Base-by-base conservation (phyloP, 2,888 invertebrate genomes). In the Dorcus parallelipipedus region DNA sequence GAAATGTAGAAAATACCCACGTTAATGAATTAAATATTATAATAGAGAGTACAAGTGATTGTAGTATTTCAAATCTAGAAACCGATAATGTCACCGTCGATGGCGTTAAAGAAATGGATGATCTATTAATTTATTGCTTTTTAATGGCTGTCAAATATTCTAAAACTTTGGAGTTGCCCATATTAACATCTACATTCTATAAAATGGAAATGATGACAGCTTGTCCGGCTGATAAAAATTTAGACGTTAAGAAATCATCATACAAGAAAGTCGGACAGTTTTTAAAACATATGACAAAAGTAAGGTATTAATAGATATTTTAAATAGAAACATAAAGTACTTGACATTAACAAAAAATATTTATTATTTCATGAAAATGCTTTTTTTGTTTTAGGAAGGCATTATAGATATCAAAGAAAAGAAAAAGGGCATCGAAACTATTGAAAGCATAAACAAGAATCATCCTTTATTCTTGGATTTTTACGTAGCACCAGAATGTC, bases 251-350 rank as follows among this genome's bases (percentile, higher is more conserved):
- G 74, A 95, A 94, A 75, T 90, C 94, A 0, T 87, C 87, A 9
- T 92, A 87, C 72, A 96, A 95, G 80, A 97, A 96, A 79, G 79
- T 96, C 54, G 88, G 92, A 9, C 89, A 89, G 60, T 96, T 96
- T 73, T 79, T 97, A 33, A 87, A 86, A 59, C 84, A 84, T 62
- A 92, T 95, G 91, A 82, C 85, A 66, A 79, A 84, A 73, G 84
- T 87, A 20, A 20, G 20, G 20, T 20, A 20, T 20, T 3, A 20
- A 20, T 20, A 74, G 79, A 55, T 52, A 40, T 41, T 39, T 65
- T 68, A 72, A 64, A 26, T 5, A 5, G 5, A 26, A 26, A 26
- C 14, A 14, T 52, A 41, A 42, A 14, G 14, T 14, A 1, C 14
- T 14, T 14, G 14, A 14, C 14, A 14, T 14, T 14, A 14, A 14